Evolutionary conservation across 2,113 vertebrate genomes (phyloP).

Genomic region (Pungitius pungitius): DNA sequence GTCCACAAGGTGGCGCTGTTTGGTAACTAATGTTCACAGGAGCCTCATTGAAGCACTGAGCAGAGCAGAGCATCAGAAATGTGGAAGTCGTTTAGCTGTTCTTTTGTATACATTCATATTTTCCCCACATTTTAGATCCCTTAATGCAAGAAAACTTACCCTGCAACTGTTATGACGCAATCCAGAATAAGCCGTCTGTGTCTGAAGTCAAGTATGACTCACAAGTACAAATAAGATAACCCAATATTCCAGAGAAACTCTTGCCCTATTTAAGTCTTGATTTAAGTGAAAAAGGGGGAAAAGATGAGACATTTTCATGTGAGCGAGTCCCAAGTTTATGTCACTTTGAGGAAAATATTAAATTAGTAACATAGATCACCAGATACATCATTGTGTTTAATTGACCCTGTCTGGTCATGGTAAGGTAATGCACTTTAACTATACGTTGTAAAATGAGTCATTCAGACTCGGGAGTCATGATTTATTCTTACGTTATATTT

Average conservation of each 20-base stretch:
- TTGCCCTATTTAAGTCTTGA: neutral
- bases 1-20: constrained; percentile 74
- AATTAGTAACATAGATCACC: neutral
- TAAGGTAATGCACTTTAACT: neutral
- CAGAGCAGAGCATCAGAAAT: neutral
- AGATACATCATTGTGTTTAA: neutral
- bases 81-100: constrained; percentile 10
- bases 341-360: neutral
- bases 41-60: neutral
- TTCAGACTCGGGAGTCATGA: neutral
- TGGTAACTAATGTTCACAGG: constrained; percentile 59
- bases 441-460: neutral
- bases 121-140: neutral
- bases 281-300: neutral
- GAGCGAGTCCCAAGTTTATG: neutral
- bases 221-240: constrained; percentile 1
- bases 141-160: neutral
- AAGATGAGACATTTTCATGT: constrained; percentile 17
- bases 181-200: neutral
- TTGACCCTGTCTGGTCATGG: neutral
- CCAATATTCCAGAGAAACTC: neutral
- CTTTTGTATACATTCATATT: neutral
- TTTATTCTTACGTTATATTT: neutral
- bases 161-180: neutral
- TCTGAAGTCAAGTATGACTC: constrained; percentile 12